These are phyloP conservation scores for Spicauda simplicius DNA, from an alignment of 2,888 invertebrate genomes.

Conservation along the genomic window DNA sequence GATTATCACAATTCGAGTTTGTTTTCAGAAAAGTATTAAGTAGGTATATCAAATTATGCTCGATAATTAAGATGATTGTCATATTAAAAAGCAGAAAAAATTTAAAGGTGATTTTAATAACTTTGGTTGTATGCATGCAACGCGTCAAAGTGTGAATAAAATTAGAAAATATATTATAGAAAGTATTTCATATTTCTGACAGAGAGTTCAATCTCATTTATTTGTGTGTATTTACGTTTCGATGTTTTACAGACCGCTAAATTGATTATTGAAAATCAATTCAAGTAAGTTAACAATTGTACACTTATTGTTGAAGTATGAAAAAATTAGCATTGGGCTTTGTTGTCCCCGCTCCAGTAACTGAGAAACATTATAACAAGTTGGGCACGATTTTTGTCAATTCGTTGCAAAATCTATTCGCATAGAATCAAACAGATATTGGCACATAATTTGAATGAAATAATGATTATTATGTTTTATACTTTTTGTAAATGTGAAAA, in stretches of 20 bases:
- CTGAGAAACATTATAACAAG: constrained; percentile 12
- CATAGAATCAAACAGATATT: not conserved
- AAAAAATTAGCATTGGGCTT: constrained; percentile 20
- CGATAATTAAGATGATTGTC: too few relatives aligned
- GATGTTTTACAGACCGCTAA: not conserved
- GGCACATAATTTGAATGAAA: not conserved
- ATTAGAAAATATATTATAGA: too few relatives aligned
- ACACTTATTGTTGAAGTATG: constrained; percentile 1
- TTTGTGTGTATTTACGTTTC: not conserved
- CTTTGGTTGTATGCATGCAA: too few relatives aligned
- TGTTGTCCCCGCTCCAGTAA: constrained; percentile 22
- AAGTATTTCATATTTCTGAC: not conserved
- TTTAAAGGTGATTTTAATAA: too few relatives aligned
- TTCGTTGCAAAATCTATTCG: constrained; percentile 10
- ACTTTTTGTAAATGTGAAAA: too few relatives aligned
- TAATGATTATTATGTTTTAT: too few relatives aligned
- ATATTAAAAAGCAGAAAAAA: too few relatives aligned
- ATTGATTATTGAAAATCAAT: not conserved
- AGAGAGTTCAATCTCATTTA: not conserved
- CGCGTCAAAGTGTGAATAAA: too few relatives aligned
- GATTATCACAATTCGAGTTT: too few relatives aligned
- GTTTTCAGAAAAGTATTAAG: too few relatives aligned
- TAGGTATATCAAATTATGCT: too few relatives aligned
- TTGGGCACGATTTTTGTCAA: constrained; percentile 7
- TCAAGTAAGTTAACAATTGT: not conserved